Conservation (phyloP, 2,888 invertebrate genomes). For the Plebejus melissa region DNA sequence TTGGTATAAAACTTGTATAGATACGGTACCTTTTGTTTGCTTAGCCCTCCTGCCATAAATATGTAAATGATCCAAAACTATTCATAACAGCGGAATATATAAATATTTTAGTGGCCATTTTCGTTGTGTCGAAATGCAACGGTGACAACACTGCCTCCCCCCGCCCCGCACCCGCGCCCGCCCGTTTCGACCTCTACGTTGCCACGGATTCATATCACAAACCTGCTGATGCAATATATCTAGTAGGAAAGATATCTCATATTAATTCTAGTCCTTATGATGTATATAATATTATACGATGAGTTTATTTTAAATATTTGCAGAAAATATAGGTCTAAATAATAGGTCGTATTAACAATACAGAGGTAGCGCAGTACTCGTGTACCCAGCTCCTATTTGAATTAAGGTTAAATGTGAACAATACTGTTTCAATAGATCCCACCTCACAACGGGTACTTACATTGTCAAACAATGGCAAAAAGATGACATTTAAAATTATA, state of each 20-base stretch:
- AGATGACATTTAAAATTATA: constrained; percentile 25
- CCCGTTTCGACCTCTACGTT: neutral
- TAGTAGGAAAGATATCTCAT: neutral
- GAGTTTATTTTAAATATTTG: neutral
- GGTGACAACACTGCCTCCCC: constrained; percentile 9
- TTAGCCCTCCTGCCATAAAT: constrained; percentile 56
- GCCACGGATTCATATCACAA: neutral
- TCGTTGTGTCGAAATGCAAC: constrained; percentile 36
- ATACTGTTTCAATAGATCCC: neutral
- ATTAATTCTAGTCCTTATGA: neutral
- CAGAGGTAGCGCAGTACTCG: neutral
- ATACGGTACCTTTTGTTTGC: constrained; percentile 58
- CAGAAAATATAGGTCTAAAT: too few species aligned
- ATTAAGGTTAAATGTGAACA: constrained; percentile 14
- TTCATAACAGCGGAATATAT: constrained; percentile 71
- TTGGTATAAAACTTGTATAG: constrained; percentile 58
- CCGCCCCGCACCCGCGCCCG: neutral
- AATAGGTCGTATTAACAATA: neutral
- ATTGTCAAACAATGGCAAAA: constrained; percentile 13
- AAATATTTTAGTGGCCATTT: constrained; percentile 51
- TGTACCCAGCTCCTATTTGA: neutral
- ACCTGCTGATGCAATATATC: neutral
- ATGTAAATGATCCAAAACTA: constrained; percentile 70
- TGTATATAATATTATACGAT: neutral
- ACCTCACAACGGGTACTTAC: neutral